These are phyloP conservation scores for Florisuga fusca DNA, from an alignment of 2,797 vertebrate species.

Conservation along the genomic window DNA sequence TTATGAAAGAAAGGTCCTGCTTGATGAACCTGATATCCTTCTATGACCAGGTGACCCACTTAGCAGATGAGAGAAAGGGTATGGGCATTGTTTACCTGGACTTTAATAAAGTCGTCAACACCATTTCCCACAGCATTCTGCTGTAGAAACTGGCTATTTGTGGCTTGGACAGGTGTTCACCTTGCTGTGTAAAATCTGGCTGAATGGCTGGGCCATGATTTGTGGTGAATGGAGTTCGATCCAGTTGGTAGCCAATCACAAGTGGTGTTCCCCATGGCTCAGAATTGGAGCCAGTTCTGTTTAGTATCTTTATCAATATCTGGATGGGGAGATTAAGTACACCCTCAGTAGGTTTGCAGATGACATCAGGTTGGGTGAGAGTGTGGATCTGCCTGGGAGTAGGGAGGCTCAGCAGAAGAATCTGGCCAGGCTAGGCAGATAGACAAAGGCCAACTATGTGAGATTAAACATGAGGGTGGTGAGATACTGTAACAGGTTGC, in stretches of 20 bases:
- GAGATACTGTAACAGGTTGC: too few species aligned
- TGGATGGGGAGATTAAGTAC: background rate
- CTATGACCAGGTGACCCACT: background rate
- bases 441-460: background rate
- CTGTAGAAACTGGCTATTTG: background rate
- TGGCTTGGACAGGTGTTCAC: background rate
- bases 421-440: background rate
- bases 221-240: background rate
- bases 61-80: background rate
- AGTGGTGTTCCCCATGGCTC: background rate
- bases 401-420: background rate
- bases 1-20: background rate
- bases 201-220: background rate
- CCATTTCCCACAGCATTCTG: background rate
- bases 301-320: background rate
- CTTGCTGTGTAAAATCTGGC: background rate
- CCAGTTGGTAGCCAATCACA: background rate
- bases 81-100: background rate
- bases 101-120: background rate
- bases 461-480: too few species aligned
- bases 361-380: background rate
- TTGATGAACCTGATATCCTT: background rate
- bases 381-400: background rate
- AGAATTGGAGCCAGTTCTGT: background rate
- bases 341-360: background rate